Conservation (phyloP, 2,113 vertebrate species). For the Plecotus auritus region DNA sequence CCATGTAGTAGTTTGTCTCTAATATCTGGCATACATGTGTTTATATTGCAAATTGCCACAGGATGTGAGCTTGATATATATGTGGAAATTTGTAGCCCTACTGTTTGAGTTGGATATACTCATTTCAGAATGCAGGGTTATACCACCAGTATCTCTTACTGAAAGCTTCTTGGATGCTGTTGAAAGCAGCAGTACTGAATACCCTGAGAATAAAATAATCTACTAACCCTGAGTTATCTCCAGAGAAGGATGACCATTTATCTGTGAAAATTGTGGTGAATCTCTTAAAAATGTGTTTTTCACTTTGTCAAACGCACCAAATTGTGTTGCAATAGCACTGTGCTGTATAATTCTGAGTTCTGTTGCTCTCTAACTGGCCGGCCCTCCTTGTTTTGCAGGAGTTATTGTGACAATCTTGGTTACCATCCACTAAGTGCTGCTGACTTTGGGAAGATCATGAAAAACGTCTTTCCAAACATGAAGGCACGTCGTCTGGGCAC, state of each 20-base stretch:
- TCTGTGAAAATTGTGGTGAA: background rate
- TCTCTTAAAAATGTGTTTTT: constrained; percentile 2
- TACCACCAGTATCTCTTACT: background rate
- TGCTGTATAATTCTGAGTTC: background rate
- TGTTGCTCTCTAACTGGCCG: constrained; percentile 23
- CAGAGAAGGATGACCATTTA: background rate
- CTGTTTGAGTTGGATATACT: background rate
- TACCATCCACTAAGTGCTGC: constrained; percentile 98
- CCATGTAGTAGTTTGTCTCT: background rate
- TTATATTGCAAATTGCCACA: background rate
- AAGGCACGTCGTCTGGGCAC: constrained; percentile 99
- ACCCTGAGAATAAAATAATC: background rate
- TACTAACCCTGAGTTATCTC: background rate
- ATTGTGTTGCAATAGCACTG: background rate
- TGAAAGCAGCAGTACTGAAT: background rate
- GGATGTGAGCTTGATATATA: background rate
- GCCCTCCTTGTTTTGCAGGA: constrained; percentile 86
- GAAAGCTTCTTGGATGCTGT: background rate
- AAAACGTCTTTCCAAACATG: constrained; percentile 99
- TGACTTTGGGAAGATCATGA: constrained; percentile 99
- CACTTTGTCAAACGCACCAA: background rate
- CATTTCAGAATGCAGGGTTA: background rate
- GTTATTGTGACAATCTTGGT: constrained; percentile 99
- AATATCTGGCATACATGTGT: background rate
- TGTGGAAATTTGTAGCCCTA: background rate